Base-by-base conservation (phyloP, 2,797 vertebrate species). In the Enteromius viviparus region DNA sequence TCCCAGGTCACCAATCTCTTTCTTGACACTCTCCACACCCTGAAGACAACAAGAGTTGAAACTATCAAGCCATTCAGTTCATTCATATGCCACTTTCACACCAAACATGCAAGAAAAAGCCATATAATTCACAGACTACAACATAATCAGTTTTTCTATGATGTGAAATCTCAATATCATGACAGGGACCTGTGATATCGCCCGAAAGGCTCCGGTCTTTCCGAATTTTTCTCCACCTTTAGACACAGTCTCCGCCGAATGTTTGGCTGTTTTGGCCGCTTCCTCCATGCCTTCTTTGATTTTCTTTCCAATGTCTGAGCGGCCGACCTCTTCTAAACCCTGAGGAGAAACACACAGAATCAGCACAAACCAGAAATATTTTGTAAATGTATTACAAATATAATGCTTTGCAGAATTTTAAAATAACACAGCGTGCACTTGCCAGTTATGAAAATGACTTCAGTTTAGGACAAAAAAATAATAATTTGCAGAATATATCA, bases 241-340 rank as follows among this genome's bases (percentile, higher is more conserved):
- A 78, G 95, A 95, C 82, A 99, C 95, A 0, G 92, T 93, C 87
- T 99, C 97, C 0, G 98, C 98, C 0, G 98, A 99, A 1, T 96
- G 96, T 82, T 97, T 99, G 0, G 98, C 98, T 0, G 97, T 95
- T 91, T 96, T 98, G 37, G 98, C 96, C 0, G 97, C 98, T 88
- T 96, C 98, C 53, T 98, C 98, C 92, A 99, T 92, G 0, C 98
- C 97, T 65, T 99, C 98, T 85, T 95, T 97, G 83, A 99, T 96
- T 91, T 96, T 99, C 85, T 97, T 96, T 5, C 98, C 98, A 14
- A 99, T 89, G 45, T 99, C 97, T 0, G 96, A 96, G 65, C 91
- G 96, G 74, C 94, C 94, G 53, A 98, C 98, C 89, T 98, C 98
- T 3, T 96, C 98, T 6, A 99, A 80, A 17, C 98, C 96, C 98